Conservation (phyloP, 2,797 vertebrate species). For the Melopsittacus undulatus region DNA sequence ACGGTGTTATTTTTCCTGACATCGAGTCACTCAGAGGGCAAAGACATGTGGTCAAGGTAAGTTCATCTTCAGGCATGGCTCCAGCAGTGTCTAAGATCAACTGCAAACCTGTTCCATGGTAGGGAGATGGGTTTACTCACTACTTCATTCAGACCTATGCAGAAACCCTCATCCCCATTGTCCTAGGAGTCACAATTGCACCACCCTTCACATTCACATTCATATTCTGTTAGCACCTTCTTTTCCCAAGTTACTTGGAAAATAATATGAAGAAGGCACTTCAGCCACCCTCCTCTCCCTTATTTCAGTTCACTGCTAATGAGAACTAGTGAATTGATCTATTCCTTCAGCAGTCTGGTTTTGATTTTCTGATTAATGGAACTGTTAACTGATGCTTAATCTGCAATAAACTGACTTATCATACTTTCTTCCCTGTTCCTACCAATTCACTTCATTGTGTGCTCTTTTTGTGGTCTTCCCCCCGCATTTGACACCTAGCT, state of each 20-base stretch:
- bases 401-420: no score
- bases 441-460: no score
- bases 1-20: background rate
- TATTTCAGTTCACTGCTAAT: background rate
- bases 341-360: background rate
- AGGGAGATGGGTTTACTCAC: background rate
- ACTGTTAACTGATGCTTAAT: no score
- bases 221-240: background rate
- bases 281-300: background rate
- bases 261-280: background rate
- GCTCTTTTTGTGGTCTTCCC: no score
- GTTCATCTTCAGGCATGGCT: background rate
- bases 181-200: no score
- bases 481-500: no score
- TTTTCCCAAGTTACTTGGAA: background rate
- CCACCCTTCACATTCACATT: background rate
- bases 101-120: background rate
- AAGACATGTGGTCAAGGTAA: background rate
- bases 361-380: slow-evolving; percentile 50
- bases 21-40: background rate
- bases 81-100: background rate
- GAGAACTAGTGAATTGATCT: slow-evolving; percentile 24
- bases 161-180: no score
- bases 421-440: no score
- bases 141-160: background rate